Evolutionary conservation across 2,113 vertebrate species (phyloP).

Genomic region (Sturnira hondurensis): DNA sequence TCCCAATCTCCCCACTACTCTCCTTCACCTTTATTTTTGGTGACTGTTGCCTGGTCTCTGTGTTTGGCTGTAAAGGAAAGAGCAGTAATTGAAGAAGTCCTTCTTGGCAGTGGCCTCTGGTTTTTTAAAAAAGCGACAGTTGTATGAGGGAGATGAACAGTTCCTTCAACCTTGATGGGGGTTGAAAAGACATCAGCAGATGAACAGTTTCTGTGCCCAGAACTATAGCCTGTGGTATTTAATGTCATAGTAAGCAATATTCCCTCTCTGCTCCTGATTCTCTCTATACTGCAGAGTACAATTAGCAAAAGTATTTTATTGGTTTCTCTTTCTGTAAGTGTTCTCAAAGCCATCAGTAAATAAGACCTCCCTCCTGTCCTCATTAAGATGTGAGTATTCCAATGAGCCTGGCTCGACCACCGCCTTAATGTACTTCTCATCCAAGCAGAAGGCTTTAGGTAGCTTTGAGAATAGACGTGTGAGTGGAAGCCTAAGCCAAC

Average conservation of each 20-base stretch:
- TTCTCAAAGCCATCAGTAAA: not conserved
- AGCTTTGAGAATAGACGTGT: not conserved
- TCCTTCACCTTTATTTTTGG: slow-evolving; percentile 26
- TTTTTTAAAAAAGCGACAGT: not conserved
- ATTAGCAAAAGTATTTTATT: slow-evolving; percentile 12
- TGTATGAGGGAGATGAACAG: slow-evolving; percentile 17
- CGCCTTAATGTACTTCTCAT: not conserved
- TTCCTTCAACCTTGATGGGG: slow-evolving; percentile 1
- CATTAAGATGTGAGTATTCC: not conserved
- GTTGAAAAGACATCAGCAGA: slow-evolving; percentile 26
- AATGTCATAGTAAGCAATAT: not conserved
- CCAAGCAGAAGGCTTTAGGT: slow-evolving; percentile 12
- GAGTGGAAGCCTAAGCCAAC: slow-evolving; percentile 5
- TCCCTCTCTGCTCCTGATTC: not conserved
- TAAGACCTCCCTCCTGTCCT: not conserved
- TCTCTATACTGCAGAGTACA: not conserved
- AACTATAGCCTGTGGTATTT: not conserved
- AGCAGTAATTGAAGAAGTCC: slow-evolving; percentile 1
- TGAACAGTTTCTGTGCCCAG: not conserved
- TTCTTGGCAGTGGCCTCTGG: slow-evolving; percentile 10
- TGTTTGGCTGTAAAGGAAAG: slow-evolving; percentile 15
- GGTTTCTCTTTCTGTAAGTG: not conserved
- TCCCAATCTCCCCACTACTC: not conserved
- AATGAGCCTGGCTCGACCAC: not conserved
- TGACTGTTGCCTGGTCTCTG: not conserved